Percentiles rank a stretch among this genome's conserved stretches.
Conservation (phyloP, 2,888 invertebrate genomes). For the Seladonia tumulorum region DNA sequence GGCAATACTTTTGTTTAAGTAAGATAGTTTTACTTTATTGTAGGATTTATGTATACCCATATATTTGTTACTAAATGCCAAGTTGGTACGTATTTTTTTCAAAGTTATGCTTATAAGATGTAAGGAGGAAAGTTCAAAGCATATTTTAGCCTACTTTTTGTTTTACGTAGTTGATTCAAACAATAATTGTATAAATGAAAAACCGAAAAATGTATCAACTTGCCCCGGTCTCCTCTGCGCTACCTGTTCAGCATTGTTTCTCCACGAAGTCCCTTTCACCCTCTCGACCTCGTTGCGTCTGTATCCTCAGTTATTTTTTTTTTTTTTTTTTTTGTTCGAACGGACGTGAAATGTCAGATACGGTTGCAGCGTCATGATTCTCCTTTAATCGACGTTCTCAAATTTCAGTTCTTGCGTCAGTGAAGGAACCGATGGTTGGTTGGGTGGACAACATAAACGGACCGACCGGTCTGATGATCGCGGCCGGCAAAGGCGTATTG, state of each 20-base stretch:
- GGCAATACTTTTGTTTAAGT: too few species aligned
- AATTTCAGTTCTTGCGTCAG: conserved; percentile 90
- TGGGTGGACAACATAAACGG: conserved; percentile 97
- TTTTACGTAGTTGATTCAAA: too few species aligned
- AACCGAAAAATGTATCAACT: neutral
- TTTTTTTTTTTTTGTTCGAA: neutral
- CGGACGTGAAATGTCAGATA: neutral
- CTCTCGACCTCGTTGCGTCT: neutral
- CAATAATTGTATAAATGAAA: too few species aligned
- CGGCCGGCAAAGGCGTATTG: conserved; percentile 93
- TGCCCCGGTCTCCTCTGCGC: too few species aligned
- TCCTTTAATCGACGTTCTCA: neutral
- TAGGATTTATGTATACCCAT: too few species aligned
- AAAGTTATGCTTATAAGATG: too few species aligned
- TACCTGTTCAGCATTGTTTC: neutral
- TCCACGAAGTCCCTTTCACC: neutral
- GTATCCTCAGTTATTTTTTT: neutral
- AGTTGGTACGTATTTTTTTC: too few species aligned
- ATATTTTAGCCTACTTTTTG: too few species aligned
- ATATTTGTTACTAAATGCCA: too few species aligned
- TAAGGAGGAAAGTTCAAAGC: too few species aligned
- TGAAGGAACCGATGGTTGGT: conserved; percentile 91
- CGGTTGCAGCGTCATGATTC: neutral
- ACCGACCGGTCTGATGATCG: conserved; percentile 93
- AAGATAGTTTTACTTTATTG: too few species aligned